Evolutionary conservation across 2,888 invertebrate genomes (phyloP).

Genomic region (Drosophila nigritarsus): DNA sequence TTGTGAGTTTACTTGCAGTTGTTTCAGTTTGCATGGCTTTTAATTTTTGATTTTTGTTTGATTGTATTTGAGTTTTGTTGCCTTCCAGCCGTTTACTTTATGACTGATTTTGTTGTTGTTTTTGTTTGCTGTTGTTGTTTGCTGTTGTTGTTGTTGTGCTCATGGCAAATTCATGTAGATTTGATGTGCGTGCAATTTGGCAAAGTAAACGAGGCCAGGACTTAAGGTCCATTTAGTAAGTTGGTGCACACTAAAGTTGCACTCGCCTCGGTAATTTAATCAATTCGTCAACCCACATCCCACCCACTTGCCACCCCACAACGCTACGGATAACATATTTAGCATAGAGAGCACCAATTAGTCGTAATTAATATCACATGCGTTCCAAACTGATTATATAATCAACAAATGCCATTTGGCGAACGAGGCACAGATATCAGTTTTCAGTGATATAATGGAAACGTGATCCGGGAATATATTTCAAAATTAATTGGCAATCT

Average conservation of each 20-base stretch:
- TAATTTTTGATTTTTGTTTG: slow-evolving; percentile 75
- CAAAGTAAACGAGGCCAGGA: slow-evolving; percentile 49
- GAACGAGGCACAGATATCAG: slow-evolving; percentile 11
- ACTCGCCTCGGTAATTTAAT: slow-evolving; percentile 55
- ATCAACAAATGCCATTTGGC: slow-evolving; percentile 41
- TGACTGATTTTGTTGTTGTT: slow-evolving; percentile 28
- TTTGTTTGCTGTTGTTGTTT: slow-evolving; percentile 7
- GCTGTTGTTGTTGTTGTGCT: slow-evolving; percentile 27
- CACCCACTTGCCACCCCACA: neutral
- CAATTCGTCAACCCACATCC: slow-evolving; percentile 28
- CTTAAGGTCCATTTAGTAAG: slow-evolving; percentile 38
- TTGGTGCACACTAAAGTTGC: slow-evolving; percentile 36
- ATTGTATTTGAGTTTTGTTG: slow-evolving; percentile 65
- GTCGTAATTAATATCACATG: slow-evolving; percentile 56
- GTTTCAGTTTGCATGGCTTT: slow-evolving; percentile 53
- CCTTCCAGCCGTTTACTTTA: slow-evolving; percentile 42
- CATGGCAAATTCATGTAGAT: slow-evolving; percentile 64
- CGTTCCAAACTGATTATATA: slow-evolving; percentile 52
- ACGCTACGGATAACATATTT: slow-evolving; percentile 21
- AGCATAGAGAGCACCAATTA: slow-evolving; percentile 45
- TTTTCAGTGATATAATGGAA: slow-evolving; percentile 1
- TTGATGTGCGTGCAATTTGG: slow-evolving; percentile 63
- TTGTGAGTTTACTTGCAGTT: slow-evolving; percentile 46
- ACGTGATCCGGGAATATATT: slow-evolving; percentile 2
- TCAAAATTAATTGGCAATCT: slow-evolving; percentile 10